Base-by-base conservation (phyloP, 2,888 invertebrate genomes). In the Drosophila stalkeri region DNA sequence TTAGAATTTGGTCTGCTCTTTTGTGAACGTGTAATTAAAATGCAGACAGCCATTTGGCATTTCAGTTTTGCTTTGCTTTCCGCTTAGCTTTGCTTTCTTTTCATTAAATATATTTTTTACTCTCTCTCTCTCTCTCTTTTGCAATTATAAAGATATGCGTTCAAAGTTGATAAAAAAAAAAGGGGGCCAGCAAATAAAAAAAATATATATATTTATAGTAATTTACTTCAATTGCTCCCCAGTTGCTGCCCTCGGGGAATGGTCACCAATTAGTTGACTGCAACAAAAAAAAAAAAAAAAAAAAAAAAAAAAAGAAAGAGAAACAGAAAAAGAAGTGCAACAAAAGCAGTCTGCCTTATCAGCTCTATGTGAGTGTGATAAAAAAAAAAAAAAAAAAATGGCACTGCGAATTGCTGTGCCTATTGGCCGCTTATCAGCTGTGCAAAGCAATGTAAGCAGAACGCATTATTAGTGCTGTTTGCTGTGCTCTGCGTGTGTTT, bases 101-200 rank as follows among this genome's bases (percentile, higher is more conserved):
- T 54, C 39, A n/a, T n/a, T 66, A 55, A 27, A 55, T 55, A 23
- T 23, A 20, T 23, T 23, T 31, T 35, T 12, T 43, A n/a, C 0
- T 9, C 7, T 16, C 9, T 31, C 18, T 16, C 37, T 9, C 7
- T 16, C 9, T 31, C 18, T 16, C 37, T 70, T 60, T 72, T 56
- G 85, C 80, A 89, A 87, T 89, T 89, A 90, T 85, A 87, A 86
- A 80, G 82, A 86, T 86, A 82, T 86, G 82, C 73, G 72, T 74
- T 46, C 55, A 49, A 55, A 47, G 46, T 31, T 69, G 75, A 86
- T 83, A 73, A 81, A 68, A 70, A 72, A 66, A 72, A 55, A 39
- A 6, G 12, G 6, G 44, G 67, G 20, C 46, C 46, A n/a, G 51
- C 37, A 39, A 49, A 37, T 27, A 35, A 49, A 49, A 27, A 9